phyloP scores from a whole-genome alignment of 2,888 invertebrate genomes.

The Autographa pulchrina region DNA sequence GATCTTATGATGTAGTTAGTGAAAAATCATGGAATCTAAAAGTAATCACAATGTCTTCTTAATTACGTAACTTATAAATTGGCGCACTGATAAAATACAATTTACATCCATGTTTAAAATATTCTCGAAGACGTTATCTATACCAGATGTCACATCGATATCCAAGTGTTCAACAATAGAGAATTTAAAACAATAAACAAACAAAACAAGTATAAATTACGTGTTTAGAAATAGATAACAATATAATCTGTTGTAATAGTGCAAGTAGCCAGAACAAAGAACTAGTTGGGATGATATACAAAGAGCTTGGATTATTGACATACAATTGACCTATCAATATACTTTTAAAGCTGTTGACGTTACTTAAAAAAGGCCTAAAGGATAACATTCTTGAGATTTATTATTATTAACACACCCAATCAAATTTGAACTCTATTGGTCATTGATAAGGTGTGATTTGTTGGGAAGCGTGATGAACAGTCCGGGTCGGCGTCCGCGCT shows the following conservation, averaged over 20 bases:
- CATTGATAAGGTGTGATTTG: conserved; percentile 44
- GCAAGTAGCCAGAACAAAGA: conserved; percentile 53
- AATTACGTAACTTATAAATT: neutral
- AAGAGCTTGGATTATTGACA: conserved; percentile 48
- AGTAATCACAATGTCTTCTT: too few species aligned
- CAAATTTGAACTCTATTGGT: conserved; percentile 51
- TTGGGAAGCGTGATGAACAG: conserved; percentile 31
- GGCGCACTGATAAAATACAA: neutral
- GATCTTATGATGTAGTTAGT: neutral
- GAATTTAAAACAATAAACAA: conserved; percentile 44
- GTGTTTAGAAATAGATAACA: conserved; percentile 47
- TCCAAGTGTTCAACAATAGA: conserved; percentile 30
- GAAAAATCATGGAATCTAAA: too few species aligned
- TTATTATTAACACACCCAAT: conserved; percentile 22
- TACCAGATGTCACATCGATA: conserved; percentile 33
- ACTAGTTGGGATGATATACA: conserved; percentile 32
- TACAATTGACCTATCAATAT: conserved; percentile 50
- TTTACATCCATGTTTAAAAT: neutral
- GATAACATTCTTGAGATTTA: conserved; percentile 33
- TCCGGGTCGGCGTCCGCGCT: conserved; percentile 80
- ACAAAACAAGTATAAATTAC: conserved; percentile 34
- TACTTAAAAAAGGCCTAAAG: conserved; percentile 49
- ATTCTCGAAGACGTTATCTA: conserved; percentile 31
- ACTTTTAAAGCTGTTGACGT: conserved; percentile 30
- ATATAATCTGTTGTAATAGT: conserved; percentile 47